Base-by-base conservation (phyloP, 2,113 vertebrate genomes). In the Entomyzon cyanotis region DNA sequence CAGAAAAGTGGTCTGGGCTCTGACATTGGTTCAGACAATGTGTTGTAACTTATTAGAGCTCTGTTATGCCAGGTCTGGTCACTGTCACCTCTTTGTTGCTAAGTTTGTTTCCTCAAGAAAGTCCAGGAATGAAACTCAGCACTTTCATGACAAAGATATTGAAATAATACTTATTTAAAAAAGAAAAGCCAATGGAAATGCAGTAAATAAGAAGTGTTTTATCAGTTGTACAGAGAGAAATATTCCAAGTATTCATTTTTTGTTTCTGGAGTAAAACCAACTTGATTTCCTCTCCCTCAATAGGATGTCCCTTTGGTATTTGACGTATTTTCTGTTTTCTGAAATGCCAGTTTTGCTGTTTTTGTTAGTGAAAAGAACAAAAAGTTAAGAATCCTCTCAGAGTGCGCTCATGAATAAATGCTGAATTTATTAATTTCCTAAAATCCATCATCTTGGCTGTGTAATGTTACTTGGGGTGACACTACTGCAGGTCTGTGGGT, bases 251-350 rank as follows among this genome's bases (percentile, higher is more conserved):
- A 95, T 94, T 88, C 76, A 28, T 6, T 39, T 95, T 91, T 80
- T 62, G 35, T 73, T 94, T 90, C 39, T 92, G 82, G 55, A 93
- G 27, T 75, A 33, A 86, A 74, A 74, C 63, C 79, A 88, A 35
- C 44, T 77, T 81, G 68, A 95, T 95, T 97, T 96, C 93, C 85
- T 95, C 41, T 93, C 20, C 31, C 39, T 90, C 56, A 60, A 11
- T 68, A 94, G 31, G 21, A 88, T 30, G 55, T 44, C 49, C 22
- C 52, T 88, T 77, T 71, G 85, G 88, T 64, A 95, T 95, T 96
- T 88, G 59, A 28, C 64, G 5, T 78, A 68, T 74, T 84, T 64
- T 90, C 55, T 75, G 63, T 2, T 67, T 88, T 94, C 90, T 52
- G 18, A 85, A 94, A 93, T 67, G 46, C 55, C 47, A 42, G 2